Evolutionary conservation across 2,888 invertebrate species (phyloP).

Genomic region (Melipona beecheii): DNA sequence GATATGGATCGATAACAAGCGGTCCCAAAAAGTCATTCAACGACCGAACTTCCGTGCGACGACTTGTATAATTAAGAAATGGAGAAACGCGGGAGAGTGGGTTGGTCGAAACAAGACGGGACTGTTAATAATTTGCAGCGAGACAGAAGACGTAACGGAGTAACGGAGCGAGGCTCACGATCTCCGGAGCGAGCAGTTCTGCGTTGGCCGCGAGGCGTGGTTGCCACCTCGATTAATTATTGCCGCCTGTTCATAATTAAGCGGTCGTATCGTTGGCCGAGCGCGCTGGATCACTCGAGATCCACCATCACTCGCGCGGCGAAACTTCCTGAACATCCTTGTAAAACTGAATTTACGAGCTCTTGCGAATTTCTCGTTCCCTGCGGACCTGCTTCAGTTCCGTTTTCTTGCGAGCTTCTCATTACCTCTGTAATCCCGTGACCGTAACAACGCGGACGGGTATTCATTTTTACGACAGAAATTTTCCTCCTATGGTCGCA

Average conservation of each 20-base stretch:
- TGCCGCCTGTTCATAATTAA: conserved; percentile 75
- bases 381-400: conserved; percentile 1
- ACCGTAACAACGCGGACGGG: background rate
- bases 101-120: conserved; percentile 49
- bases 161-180: conserved; percentile 11
- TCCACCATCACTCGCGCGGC: background rate
- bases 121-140: conserved; percentile 63
- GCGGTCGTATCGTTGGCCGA: conserved; percentile 44
- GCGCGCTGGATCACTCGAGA: conserved; percentile 32
- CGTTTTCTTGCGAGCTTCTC: conserved; percentile 25
- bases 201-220: conserved; percentile 63
- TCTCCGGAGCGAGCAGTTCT: conserved; percentile 60
- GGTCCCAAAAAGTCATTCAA: conserved; percentile 5
- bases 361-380: conserved; percentile 37
- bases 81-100: conserved; percentile 15
- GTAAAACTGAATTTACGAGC: conserved; percentile 57
- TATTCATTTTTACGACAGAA: conserved; percentile 20
- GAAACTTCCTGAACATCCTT: conserved; percentile 28
- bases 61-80: conserved; percentile 62
- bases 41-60: conserved; percentile 13
- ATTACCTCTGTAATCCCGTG: background rate
- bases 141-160: conserved; percentile 11
- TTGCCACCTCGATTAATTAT: conserved; percentile 76
- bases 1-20: conserved; percentile 25
- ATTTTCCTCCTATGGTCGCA: background rate